Evolutionary conservation across 2,797 vertebrate genomes (phyloP).

Genomic region (Clarias platycephalus): DNA sequence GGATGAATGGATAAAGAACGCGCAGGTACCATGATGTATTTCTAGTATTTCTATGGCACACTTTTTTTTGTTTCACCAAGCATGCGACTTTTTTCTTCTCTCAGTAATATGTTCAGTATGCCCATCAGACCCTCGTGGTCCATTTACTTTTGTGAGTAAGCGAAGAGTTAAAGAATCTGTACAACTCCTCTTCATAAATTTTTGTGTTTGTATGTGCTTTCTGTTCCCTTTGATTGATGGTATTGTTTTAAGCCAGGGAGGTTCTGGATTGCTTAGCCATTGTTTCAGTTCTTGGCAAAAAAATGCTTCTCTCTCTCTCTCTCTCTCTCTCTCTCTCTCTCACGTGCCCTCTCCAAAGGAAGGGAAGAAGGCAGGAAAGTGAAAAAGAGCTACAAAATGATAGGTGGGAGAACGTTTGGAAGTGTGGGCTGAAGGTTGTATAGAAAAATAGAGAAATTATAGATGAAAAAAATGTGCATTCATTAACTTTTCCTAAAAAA

Average conservation of each 20-base stretch:
- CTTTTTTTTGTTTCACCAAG: neutral
- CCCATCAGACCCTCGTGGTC: neutral
- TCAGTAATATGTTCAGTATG: constrained; percentile 13
- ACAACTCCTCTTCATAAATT: constrained; percentile 50
- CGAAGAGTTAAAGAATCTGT: constrained; percentile 50
- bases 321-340: neutral
- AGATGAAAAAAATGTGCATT: constrained; percentile 63
- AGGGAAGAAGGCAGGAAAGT: constrained; percentile 49
- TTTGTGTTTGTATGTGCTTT: constrained; percentile 63
- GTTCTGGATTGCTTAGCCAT: constrained; percentile 72
- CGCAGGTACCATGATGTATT: too few species aligned
- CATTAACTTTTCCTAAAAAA: constrained; percentile 48
- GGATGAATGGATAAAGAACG: too few species aligned
- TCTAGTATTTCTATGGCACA: too few species aligned
- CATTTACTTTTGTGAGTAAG: neutral
- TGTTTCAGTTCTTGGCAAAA: constrained; percentile 75
- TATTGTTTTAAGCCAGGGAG: constrained; percentile 77
- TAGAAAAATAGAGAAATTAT: constrained; percentile 61
- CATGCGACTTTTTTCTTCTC: neutral
- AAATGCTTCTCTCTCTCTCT: constrained; percentile 23
- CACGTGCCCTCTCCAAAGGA: constrained; percentile 49
- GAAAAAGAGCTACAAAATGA: neutral
- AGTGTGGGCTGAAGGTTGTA: constrained; percentile 21
- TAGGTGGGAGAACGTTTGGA: neutral
- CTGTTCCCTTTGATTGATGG: constrained; percentile 73